Percentiles rank a stretch among this genome's conserved stretches.
Conservation (phyloP, 2,113 vertebrate genomes). For the Cromileptes altivelis region DNA sequence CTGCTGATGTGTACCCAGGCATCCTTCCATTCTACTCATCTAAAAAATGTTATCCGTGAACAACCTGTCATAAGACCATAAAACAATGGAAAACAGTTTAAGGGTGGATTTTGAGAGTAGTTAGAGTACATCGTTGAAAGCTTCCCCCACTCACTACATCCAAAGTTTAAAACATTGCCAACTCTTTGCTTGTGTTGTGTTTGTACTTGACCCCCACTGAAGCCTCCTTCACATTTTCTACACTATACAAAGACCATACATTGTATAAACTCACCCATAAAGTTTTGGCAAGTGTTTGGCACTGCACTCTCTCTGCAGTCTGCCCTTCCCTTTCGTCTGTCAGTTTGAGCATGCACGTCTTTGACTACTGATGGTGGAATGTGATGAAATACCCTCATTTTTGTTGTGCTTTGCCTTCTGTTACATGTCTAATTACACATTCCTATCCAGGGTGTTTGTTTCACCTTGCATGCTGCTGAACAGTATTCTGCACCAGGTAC, state of each 20-base stretch:
- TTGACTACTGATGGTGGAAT: conserved; percentile 11
- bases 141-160: background rate
- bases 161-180: background rate
- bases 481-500: conserved; percentile 3
- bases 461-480: background rate
- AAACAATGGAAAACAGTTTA: background rate
- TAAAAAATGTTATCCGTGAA: background rate
- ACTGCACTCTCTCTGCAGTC: background rate
- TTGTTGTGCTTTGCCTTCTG: conserved; percentile 24
- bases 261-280: background rate
- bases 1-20: background rate
- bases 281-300: background rate
- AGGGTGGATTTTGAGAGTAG: too few species aligned
- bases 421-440: conserved; percentile 45
- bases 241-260: background rate
- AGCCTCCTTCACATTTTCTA: background rate
- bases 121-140: background rate
- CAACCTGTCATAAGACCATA: background rate
- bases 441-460: conserved; percentile 18
- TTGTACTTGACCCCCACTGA: background rate
- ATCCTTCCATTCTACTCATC: background rate
- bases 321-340: background rate
- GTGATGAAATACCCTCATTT: conserved; percentile 26
- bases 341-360: background rate
- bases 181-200: background rate